Base-by-base conservation (phyloP, 1,140 invertebrate species). In the Coenobita brevimanus region DNA sequence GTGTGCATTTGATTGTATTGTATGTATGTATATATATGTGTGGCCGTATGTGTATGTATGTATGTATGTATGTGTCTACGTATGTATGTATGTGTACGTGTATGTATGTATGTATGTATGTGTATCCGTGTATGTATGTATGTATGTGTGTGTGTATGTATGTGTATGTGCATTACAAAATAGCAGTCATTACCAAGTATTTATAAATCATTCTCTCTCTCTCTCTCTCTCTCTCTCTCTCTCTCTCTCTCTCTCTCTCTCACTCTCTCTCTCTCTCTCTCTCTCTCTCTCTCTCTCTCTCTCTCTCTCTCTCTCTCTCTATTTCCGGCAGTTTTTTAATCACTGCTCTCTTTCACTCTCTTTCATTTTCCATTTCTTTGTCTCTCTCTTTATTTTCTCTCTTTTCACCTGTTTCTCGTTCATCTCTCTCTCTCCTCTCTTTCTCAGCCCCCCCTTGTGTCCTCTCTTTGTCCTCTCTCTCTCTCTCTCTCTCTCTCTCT, bases 181-280 rank as follows among this genome's bases (percentile, higher is more conserved):
- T 33, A 13, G 24, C n/a, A 33, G 24, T 67, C 62, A 30, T 67
- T 30, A 67, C 36, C 27, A 67, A 30, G 36, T 30, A 67, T 67
- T 33, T 30, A 13, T 24, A 30, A 24, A 67, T 67, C 62, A 30
- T 67, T 67, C 36, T 67, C 62, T n/a, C 62, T 67, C 36, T 67
- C 27, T 30, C 24, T 67, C n/a, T 30, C 24, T 24, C 62, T 57
- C 10, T 10, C 62, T 33, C 27, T 57, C 54, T 57, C 62, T 67
- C 62, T 67, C 62, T 67, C n/a, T n/a, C n/a, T n/a, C n/a, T n/a
- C n/a, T n/a, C n/a, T n/a, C n/a, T n/a, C n/a, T n/a, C n/a, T n/a
- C n/a, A n/a, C 62, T 67, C 62, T 67, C 62, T 67, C 62, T 67
- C 62, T 67, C 62, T 67, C 62, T 67, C 62, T 67, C 62, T 67